These are phyloP conservation scores for Zootermopsis nevadensis DNA, from an alignment of 2,888 invertebrate genomes.

Conservation along the genomic window DNA sequence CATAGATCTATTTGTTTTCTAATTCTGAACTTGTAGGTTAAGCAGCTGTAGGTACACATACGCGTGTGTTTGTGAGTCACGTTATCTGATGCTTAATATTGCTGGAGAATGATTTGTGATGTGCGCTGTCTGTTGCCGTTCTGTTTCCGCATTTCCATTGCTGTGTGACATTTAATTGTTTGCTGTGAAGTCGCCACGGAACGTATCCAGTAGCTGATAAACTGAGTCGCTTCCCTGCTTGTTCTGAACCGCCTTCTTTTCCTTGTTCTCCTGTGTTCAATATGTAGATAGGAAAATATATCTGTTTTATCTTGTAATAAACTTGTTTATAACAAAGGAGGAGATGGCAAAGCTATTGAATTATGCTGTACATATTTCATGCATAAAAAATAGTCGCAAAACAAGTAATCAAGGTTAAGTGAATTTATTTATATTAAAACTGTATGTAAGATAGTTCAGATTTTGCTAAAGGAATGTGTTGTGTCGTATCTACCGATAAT, in stretches of 20 bases:
- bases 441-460: no score
- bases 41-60: constrained; percentile 9
- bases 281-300: constrained; percentile 1
- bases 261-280: constrained; percentile 9
- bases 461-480: no score
- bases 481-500: no score
- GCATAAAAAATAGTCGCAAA: no score
- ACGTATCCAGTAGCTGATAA: constrained; percentile 23
- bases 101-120: constrained; percentile 17
- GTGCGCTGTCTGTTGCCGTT: not conserved
- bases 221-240: not conserved
- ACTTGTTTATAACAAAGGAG: not conserved
- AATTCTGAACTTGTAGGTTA: not conserved
- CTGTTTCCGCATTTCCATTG: constrained; percentile 32
- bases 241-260: not conserved
- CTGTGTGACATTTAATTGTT: constrained; percentile 40
- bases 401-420: no score
- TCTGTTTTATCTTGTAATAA: not conserved
- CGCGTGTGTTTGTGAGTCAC: not conserved
- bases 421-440: no score
- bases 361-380: no score
- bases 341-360: not conserved
- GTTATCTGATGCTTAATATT: not conserved
- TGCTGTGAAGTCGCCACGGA: constrained; percentile 46
- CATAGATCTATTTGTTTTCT: not conserved